Conservation (phyloP, 2,888 invertebrate genomes). For the Tanypteryx hageni region DNA sequence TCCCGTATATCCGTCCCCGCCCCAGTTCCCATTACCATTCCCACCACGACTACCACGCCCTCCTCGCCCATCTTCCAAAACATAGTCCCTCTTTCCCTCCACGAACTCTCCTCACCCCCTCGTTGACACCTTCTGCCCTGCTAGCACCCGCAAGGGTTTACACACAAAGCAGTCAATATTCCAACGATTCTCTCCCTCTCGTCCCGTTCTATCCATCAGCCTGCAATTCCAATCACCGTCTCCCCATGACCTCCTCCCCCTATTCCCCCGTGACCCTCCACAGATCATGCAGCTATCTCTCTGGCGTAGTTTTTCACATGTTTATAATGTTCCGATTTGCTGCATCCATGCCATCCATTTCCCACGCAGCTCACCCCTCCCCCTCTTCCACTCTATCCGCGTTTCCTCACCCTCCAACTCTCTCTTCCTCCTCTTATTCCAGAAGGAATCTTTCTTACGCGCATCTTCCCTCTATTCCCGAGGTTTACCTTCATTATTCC, state of each 20-base stretch:
- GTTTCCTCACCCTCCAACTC: neutral
- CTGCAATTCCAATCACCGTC: neutral
- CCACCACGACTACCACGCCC: too few species aligned
- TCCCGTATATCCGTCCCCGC: too few species aligned
- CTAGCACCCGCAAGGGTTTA: neutral
- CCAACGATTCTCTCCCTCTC: neutral
- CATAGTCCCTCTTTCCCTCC: too few species aligned
- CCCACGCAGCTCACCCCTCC: neutral
- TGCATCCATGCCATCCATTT: neutral
- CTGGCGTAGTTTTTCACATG: neutral
- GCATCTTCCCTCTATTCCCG: neutral
- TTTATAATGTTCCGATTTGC: slow-evolving; percentile 4
- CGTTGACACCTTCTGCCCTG: neutral
- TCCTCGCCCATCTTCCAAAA: too few species aligned
- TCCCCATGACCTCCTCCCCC: slow-evolving; percentile 3
- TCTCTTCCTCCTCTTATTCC: neutral
- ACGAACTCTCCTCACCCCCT: neutral
- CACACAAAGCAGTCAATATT: neutral
- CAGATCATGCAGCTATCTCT: too few species aligned
- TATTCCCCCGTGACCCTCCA: too few species aligned
- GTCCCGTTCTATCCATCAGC: neutral
- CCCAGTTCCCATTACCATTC: too few species aligned
- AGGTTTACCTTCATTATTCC: too few species aligned
- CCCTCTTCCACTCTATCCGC: neutral
- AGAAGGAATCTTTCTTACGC: neutral